These are phyloP conservation scores for Terrapene triunguis DNA, from an alignment of 2,113 vertebrate species.

Conservation along the genomic window DNA sequence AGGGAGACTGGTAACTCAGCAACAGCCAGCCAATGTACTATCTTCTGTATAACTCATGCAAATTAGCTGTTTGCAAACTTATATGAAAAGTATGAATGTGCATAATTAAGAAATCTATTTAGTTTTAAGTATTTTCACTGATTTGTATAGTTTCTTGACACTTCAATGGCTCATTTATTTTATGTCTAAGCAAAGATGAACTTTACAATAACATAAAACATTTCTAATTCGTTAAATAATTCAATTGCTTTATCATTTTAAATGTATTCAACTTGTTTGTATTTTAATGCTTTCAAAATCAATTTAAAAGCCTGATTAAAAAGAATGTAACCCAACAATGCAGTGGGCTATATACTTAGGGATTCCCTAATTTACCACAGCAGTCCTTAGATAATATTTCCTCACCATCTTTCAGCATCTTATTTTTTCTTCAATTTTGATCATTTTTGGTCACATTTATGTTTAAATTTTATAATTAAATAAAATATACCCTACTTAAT, in stretches of 20 bases:
- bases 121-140: neutral
- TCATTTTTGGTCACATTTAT: neutral
- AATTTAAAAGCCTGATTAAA: too few species aligned
- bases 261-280: neutral
- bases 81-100: neutral
- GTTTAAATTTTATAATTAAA: neutral
- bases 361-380: neutral
- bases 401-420: neutral
- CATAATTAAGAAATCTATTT: neutral
- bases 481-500: neutral
- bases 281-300: neutral
- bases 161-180: neutral
- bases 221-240: neutral
- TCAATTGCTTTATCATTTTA: neutral
- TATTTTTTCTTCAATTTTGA: neutral
- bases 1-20: constrained; percentile 28
- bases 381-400: neutral
- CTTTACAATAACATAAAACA: neutral
- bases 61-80: constrained; percentile 24
- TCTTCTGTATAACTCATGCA: constrained; percentile 7
- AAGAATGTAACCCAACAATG: neutral
- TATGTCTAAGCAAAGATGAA: neutral
- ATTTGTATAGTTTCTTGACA: neutral
- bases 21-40: neutral
- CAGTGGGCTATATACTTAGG: neutral